phyloP scores from a whole-genome alignment of 2,888 invertebrate genomes.

The Nemapogon koenigi region DNA sequence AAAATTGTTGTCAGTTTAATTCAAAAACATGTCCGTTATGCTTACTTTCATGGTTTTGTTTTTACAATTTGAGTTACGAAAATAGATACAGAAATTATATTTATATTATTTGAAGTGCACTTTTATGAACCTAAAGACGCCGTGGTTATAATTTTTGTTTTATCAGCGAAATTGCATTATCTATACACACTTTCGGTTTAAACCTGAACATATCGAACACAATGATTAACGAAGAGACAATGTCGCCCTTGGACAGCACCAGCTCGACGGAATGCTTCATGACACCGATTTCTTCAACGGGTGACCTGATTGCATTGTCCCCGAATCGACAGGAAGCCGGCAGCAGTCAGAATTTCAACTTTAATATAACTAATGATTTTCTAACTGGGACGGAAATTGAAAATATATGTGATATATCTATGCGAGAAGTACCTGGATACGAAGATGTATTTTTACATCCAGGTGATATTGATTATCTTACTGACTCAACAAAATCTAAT shows the following conservation, averaged over 20 bases:
- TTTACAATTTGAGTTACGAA: no score
- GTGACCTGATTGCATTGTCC: conserved; percentile 45
- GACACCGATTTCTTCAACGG: conserved; percentile 42
- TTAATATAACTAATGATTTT: conserved; percentile 36
- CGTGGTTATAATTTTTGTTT: no score
- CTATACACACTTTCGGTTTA: no score
- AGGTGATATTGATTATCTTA: conserved; percentile 61
- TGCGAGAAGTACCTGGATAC: conserved; percentile 39
- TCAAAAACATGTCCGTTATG: no score
- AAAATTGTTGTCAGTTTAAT: no score
- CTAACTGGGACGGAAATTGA: conserved; percentile 46
- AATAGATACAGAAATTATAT: no score
- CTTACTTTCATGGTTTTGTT: no score
- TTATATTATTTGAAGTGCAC: no score
- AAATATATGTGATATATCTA: conserved; percentile 49
- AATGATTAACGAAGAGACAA: conserved; percentile 25
- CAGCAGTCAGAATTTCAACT: conserved; percentile 22
- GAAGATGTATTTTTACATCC: conserved; percentile 62
- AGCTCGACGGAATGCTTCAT: conserved; percentile 39
- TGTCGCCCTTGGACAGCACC: conserved; percentile 30
- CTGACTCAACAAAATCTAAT: conserved; percentile 33
- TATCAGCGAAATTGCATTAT: no score
- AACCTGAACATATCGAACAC: no score
- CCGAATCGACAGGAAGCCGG: conserved; percentile 30
- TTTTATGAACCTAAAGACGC: no score